phyloP scores from a whole-genome alignment of 1,140 invertebrate genomes.

The Pristionchus pacificus region DNA sequence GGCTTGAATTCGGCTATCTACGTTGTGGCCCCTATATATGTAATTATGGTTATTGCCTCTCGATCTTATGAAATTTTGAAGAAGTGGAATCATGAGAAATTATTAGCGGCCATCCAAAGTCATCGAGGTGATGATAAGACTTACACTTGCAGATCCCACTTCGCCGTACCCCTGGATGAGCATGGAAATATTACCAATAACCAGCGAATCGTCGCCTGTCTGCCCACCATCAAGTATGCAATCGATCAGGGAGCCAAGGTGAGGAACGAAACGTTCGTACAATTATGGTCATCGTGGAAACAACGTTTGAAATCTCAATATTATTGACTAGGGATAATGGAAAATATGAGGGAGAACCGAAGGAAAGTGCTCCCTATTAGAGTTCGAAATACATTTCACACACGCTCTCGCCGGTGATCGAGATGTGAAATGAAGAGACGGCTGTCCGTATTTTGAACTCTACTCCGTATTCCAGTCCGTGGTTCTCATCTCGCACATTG shows the following conservation, averaged over 20 bases:
- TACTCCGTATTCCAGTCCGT: constrained; percentile 64
- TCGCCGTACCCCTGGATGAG: constrained; percentile 94
- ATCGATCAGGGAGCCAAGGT: constrained; percentile 78
- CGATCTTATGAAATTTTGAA: no score
- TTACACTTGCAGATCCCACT: no score
- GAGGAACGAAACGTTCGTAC: no score
- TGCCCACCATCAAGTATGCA: constrained; percentile 72
- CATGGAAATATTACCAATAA: constrained; percentile 93
- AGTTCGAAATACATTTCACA: background rate
- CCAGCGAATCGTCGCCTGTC: constrained; percentile 89
- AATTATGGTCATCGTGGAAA: no score
- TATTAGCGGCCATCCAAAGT: no score
- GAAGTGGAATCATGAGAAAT: no score
- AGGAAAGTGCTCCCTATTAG: background rate
- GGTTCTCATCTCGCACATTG: constrained; percentile 92
- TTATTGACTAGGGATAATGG: background rate
- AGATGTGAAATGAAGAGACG: no score
- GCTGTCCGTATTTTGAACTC: background rate
- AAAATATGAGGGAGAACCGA: background rate
- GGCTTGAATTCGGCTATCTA: no score
- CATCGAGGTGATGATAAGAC: no score
- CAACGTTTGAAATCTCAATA: background rate
- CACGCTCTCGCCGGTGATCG: background rate
- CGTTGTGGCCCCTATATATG: no score
- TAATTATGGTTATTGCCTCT: no score